Evolutionary conservation across 2,113 vertebrate species (phyloP), one percentile per base, ranked within the genome.

Genomic region (Proterorhinus semilunaris): DNA sequence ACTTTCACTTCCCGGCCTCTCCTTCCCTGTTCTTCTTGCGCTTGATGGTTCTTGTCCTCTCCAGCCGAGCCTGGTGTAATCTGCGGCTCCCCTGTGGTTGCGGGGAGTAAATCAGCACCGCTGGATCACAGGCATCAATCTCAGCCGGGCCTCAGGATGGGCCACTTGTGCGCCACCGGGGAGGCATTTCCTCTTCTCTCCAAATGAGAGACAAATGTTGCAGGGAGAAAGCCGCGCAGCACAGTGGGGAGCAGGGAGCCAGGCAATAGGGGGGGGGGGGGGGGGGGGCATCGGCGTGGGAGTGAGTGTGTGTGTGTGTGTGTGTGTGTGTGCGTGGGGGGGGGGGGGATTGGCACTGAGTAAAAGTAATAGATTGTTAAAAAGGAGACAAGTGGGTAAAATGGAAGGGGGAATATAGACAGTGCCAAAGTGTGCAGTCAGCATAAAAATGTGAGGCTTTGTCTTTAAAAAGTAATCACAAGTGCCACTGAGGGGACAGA

Each of bases 101-200:
- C 66, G n/a, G 82, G 85, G 83, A 92, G 86, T 92, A 91, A 89
- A 90, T 91, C 91, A 87, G 85, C 90, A 85, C 89, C 88, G 91
- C 88, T 91, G 90, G 90, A 91, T 89, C 80, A 83, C 75, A 84
- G 79, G 89, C 90, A 92, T 92, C 91, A 92, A 92, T 92, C 91
- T 92, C 80, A 85, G 86, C 77, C 83, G 76, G 84, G 84, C 82
- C 86, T 86, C 73, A 79, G 86, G 87, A 90, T 81, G 80, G 86
- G 77, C 86, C 87, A 86, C 85, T 89, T 87, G 83, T 78, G 73
- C 84, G 82, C 86, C 89, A 85, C 81, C 61, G 45, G 86, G 88
- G 88, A 91, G 76, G 77, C 73, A 79, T 87, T 89, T 87, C 84
- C 82, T 83, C 80, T 88, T 85, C 84, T 83, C 80, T 83, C 80